Conservation (phyloP, 2,797 vertebrate genomes). For the Galago senegalensis region DNA sequence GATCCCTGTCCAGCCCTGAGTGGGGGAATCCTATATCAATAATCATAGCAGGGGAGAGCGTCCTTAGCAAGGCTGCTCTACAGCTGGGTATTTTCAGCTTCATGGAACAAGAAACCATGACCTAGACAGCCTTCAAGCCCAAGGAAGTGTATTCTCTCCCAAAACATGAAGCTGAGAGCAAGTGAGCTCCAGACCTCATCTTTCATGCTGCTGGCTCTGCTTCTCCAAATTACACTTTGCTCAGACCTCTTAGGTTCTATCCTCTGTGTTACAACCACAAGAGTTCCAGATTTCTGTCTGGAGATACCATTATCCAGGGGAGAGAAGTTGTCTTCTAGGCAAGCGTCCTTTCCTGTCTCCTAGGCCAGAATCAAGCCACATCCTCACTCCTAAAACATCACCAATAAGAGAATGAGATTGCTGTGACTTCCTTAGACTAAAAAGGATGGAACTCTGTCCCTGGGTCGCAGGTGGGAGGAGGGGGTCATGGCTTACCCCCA, state of each 20-base stretch:
- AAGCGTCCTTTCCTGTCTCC: neutral
- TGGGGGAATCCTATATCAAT: no score
- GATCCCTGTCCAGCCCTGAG: no score
- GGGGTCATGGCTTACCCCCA: neutral
- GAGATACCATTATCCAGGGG: neutral
- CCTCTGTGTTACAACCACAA: neutral
- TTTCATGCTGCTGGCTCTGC: neutral
- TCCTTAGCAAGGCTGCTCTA: neutral
- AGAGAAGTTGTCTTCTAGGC: neutral
- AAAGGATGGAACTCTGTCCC: neutral
- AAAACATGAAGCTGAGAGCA: neutral
- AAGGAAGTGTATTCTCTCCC: neutral
- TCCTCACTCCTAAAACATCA: neutral
- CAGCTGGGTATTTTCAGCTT: neutral
- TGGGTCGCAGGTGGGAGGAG: neutral
- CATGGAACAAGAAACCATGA: neutral
- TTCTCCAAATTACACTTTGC: neutral
- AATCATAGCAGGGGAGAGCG: rapidly evolving
- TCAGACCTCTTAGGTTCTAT: neutral
- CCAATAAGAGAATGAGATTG: neutral
- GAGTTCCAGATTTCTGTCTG: neutral
- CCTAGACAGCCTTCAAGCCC: neutral
- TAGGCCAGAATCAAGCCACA: neutral
- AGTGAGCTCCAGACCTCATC: neutral
- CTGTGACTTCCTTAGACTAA: neutral